Evolutionary conservation across 2,888 invertebrate genomes (phyloP).

Genomic region (Pardosa pseudoannulata): DNA sequence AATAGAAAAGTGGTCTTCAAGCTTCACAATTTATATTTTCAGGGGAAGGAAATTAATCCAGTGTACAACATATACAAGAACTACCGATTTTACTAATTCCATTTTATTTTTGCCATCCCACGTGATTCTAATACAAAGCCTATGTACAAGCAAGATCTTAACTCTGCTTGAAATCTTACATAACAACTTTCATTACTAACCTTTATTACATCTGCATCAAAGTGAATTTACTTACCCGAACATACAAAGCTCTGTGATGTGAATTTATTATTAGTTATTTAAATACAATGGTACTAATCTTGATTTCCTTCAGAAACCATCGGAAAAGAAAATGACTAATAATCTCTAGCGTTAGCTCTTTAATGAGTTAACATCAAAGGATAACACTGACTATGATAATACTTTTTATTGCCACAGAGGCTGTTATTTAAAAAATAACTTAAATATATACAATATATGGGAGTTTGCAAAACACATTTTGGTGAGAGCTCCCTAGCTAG

Average conservation of each 20-base stretch:
- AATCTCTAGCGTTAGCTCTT: slow-evolving; percentile 30
- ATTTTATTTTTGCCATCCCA: slow-evolving; percentile 73
- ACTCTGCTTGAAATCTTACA: slow-evolving; percentile 53
- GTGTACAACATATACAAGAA: slow-evolving; percentile 65
- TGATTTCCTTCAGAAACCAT: slow-evolving; percentile 38
- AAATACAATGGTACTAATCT: slow-evolving; percentile 29
- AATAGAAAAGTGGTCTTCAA: slow-evolving; percentile 64
- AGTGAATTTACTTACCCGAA: slow-evolving; percentile 58
- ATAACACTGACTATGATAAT: slow-evolving; percentile 44
- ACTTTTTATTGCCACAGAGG: slow-evolving; percentile 33
- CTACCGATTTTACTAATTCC: slow-evolving; percentile 28
- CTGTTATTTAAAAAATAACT: slow-evolving; percentile 35
- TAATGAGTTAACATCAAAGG: slow-evolving; percentile 37
- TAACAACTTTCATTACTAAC: slow-evolving; percentile 29
- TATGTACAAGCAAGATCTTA: slow-evolving; percentile 72
- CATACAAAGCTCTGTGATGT: slow-evolving; percentile 54
- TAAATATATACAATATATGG: slow-evolving; percentile 64
- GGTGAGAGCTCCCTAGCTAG: slow-evolving; percentile 54
- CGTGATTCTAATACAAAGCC: slow-evolving; percentile 72
- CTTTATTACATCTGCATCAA: slow-evolving; percentile 41
- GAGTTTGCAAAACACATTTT: slow-evolving; percentile 43
- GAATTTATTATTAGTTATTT: slow-evolving; percentile 28
- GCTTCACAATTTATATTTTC: slow-evolving; percentile 45
- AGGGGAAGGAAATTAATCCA: slow-evolving; percentile 44
- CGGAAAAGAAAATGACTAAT: slow-evolving; percentile 51